phyloP scores from a whole-genome alignment of 2,113 vertebrate species.

The Phasianus colchicus region DNA sequence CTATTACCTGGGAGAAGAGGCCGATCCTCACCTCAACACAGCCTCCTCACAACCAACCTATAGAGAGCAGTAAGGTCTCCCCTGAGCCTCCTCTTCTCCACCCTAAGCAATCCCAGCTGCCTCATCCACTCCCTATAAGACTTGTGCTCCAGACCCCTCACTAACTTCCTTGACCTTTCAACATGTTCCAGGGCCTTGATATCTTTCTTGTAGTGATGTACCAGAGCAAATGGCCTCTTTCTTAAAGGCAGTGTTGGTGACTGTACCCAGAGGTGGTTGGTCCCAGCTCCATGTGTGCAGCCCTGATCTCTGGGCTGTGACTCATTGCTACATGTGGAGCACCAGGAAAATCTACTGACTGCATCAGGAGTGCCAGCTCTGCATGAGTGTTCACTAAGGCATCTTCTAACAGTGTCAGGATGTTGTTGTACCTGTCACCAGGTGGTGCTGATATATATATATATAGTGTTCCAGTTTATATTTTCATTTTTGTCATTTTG shows the following conservation, averaged over 20 bases:
- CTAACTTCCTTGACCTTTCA: too few relatives aligned
- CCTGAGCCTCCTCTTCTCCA: not conserved
- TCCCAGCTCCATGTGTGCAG: not conserved
- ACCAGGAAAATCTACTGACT: not conserved
- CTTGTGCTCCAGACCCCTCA: too few relatives aligned
- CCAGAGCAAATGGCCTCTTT: not conserved
- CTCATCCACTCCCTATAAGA: too few relatives aligned
- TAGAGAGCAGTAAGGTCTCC: not conserved
- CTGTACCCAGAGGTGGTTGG: rapidly evolving
- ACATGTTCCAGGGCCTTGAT: too few relatives aligned
- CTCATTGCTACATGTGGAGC: rapidly evolving
- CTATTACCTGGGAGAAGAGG: too few relatives aligned
- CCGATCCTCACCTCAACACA: too few relatives aligned
- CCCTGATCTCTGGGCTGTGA: rapidly evolving
- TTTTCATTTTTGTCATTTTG: not conserved
- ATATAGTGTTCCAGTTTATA: rapidly evolving
- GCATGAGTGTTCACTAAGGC: rapidly evolving
- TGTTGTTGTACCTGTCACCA: not conserved
- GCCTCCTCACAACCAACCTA: not conserved
- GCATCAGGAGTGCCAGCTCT: not conserved
- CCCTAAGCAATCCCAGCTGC: too few relatives aligned
- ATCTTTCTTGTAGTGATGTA: too few relatives aligned
- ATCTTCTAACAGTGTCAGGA: not conserved
- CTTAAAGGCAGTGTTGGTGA: rapidly evolving
- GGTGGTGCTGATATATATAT: not conserved